These are phyloP conservation scores for Oryzias sinensis DNA, from an alignment of 2,797 vertebrate species.

Conservation along the genomic window DNA sequence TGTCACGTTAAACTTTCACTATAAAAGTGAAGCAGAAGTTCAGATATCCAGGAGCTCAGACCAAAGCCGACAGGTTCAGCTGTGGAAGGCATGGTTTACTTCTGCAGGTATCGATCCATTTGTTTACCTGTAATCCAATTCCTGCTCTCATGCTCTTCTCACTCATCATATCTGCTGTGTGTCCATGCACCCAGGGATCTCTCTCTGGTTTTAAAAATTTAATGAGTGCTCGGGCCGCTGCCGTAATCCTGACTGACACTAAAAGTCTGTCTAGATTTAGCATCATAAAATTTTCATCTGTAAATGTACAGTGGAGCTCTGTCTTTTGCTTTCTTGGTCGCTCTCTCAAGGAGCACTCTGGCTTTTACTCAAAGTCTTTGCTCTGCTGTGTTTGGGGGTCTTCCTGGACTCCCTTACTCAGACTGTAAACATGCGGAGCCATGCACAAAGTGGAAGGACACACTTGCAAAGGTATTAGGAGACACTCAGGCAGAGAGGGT, in stretches of 20 bases:
- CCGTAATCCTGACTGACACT: constrained; percentile 84
- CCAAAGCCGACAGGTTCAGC: no score
- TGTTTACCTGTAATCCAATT: constrained; percentile 54
- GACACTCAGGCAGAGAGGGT: constrained; percentile 4
- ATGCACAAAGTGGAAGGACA: constrained; percentile 28
- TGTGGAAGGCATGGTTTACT: constrained; percentile 14
- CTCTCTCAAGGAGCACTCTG: constrained; percentile 45
- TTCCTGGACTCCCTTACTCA: constrained; percentile 37
- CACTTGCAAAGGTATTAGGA: constrained; percentile 4
- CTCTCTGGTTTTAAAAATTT: constrained; percentile 75
- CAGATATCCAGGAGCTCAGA: no score
- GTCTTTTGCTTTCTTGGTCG: constrained; percentile 34
- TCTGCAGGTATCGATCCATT: constrained; percentile 56
- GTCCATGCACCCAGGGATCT: constrained; percentile 59
- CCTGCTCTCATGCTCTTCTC: constrained; percentile 26
- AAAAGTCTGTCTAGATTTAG: constrained; percentile 86
- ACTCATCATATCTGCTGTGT: constrained; percentile 32
- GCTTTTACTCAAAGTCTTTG: constrained; percentile 41
- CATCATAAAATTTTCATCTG: constrained; percentile 82
- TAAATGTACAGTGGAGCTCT: constrained; percentile 64
- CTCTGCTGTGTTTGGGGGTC: constrained; percentile 13
- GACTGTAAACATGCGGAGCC: constrained; percentile 20
- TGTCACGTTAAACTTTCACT: constrained; percentile 22
- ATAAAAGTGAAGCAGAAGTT: constrained; percentile 2
- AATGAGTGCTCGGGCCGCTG: constrained; percentile 72